A percentile compares a stretch with the other conserved stretches of the same genome.
Evolutionary conservation across 2,113 vertebrate genomes (phyloP).

Genomic region (Aspiorhynchus laticeps): DNA sequence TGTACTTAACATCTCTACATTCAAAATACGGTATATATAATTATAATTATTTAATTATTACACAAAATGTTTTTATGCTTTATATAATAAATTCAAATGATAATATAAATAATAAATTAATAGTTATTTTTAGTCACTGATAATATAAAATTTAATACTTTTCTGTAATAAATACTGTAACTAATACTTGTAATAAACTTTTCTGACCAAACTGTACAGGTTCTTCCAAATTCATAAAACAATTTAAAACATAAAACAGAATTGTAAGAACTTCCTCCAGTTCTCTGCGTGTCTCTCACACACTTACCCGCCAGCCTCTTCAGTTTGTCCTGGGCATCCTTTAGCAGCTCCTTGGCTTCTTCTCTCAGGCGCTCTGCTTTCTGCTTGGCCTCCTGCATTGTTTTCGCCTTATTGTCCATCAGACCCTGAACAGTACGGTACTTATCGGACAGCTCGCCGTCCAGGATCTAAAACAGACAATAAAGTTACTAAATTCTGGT

Average conservation of each 20-base stretch:
- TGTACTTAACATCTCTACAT: too few relatives aligned
- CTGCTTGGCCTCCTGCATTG: slow-evolving; percentile 80
- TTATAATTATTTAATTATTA: too few relatives aligned
- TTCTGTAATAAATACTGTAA: too few relatives aligned
- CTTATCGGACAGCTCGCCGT: slow-evolving; percentile 85
- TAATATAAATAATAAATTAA: too few relatives aligned
- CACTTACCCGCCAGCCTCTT: slow-evolving; percentile 86
- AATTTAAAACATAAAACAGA: neutral
- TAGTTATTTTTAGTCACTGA: neutral
- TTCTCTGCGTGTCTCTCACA: slow-evolving; percentile 59
- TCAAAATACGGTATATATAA: too few relatives aligned
- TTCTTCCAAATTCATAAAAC: neutral
- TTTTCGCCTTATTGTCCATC: slow-evolving; percentile 85
- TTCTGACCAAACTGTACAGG: neutral
- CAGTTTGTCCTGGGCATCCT: slow-evolving; percentile 86
- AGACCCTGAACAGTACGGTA: slow-evolving; percentile 86
- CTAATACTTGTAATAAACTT: neutral
- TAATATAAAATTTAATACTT: too few relatives aligned
- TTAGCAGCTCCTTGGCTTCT: slow-evolving; percentile 85
- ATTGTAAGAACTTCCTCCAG: neutral
- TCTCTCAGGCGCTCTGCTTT: slow-evolving; percentile 86
- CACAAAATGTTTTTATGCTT: too few relatives aligned
- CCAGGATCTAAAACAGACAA: slow-evolving; percentile 78
- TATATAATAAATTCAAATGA: too few relatives aligned
- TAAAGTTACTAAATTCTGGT: neutral